Evolutionary conservation across 2,113 vertebrate species (phyloP).

Genomic region (Phalacrocorax pelagicus): DNA sequence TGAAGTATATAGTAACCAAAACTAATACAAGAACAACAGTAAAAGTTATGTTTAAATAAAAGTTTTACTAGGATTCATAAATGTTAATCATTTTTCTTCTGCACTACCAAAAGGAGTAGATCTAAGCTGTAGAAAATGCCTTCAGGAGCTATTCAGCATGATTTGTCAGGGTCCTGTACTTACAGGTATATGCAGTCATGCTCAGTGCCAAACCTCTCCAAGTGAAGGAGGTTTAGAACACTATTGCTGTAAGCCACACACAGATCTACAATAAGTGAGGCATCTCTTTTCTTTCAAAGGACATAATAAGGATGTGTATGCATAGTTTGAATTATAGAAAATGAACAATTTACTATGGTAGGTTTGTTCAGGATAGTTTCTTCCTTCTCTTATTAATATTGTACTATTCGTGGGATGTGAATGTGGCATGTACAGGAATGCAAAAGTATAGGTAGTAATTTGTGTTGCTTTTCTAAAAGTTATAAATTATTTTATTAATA

Average conservation of each 20-base stretch:
- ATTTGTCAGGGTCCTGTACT: background rate
- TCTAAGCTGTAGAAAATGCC: background rate
- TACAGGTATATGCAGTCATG: background rate
- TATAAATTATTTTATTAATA: background rate
- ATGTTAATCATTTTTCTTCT: background rate
- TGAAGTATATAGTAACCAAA: background rate
- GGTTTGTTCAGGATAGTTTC: background rate
- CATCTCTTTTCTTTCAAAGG: background rate
- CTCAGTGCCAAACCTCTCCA: background rate
- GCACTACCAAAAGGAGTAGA: background rate
- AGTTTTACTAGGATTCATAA: background rate
- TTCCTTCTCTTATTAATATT: background rate
- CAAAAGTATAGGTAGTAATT: background rate
- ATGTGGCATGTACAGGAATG: background rate
- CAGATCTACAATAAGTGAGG: background rate
- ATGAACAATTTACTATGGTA: background rate
- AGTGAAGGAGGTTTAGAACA: background rate
- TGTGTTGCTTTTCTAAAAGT: background rate
- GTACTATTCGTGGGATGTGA: background rate
- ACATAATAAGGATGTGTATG: background rate
- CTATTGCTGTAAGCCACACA: background rate
- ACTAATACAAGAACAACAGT: background rate
- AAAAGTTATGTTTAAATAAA: background rate
- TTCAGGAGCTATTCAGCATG: background rate
- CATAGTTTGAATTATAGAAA: background rate